Base-by-base conservation (phyloP, 1,140 invertebrate species). In the Trichomalopsis sarcophagae region DNA sequence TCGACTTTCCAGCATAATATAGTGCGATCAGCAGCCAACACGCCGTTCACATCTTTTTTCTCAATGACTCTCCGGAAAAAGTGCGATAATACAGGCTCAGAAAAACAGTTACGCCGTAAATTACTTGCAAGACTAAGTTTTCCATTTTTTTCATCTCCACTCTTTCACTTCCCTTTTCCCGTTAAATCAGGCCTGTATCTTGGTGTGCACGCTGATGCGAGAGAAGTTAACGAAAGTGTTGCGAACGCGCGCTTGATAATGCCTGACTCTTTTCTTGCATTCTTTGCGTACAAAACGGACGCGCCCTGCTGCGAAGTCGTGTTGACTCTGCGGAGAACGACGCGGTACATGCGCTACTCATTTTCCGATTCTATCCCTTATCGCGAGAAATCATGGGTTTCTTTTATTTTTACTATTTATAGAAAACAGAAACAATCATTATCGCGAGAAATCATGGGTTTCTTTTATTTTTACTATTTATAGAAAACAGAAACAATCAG, bases 181-280 rank as follows among this genome's bases (percentile, higher is more conserved):
- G 71, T 74, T 62, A 82, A 27, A 33, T 17, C n/a, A 13, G 17
- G 27, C 36, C 23, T 17, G 33, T 2, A 14, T 30, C 55, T 7
- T 17, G 6, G 27, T 11, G 27, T 30, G 14, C 27, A 71, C 23
- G 33, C 30, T 23, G 9, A 1, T 0, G 4, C 21, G 36, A 76
- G 68, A 21, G 27, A 44, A 40, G 36, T 68, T 33, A 77, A 83
- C 55, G 74, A 83, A 83, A 83, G 74, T 83, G 74, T 69, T 77
- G 36, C 33, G 23, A 68, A 17, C 71, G 27, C 77, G 50, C 81
- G 17, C 40, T 21, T 30, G 76, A 84, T 84, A 79, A 84, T 79
- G 40, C 66, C 66, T 84, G 82, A 84, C 76, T 84, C 40, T 76
- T 79, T 82, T 82, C 47, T 83, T 62, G 55, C 30, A 1, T 66